phyloP scores from a whole-genome alignment of 2,888 invertebrate species.

The Amaurobius ferox region DNA sequence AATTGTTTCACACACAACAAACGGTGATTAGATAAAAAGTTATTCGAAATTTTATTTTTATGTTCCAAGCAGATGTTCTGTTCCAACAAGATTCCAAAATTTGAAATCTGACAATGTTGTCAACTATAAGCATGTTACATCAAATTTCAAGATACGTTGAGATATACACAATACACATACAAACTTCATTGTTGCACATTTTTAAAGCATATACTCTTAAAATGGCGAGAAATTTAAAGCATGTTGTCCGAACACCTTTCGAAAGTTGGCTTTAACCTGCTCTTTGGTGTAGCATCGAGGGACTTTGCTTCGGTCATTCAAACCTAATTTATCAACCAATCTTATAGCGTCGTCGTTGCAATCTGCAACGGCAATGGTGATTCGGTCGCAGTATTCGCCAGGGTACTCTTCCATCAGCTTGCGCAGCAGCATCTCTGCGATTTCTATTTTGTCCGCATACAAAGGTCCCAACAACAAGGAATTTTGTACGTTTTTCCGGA shows the following conservation, averaged over 20 bases:
- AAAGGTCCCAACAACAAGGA: slow-evolving; percentile 53
- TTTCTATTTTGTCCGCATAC: slow-evolving; percentile 49
- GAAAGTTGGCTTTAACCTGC: slow-evolving; percentile 65
- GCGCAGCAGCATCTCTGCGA: slow-evolving; percentile 40
- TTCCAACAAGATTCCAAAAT: too few species aligned
- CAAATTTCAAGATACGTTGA: too few species aligned
- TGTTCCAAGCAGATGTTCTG: too few species aligned
- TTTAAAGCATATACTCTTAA: slow-evolving; percentile 25
- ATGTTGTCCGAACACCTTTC: slow-evolving; percentile 73
- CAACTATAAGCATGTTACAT: too few species aligned
- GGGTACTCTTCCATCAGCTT: slow-evolving; percentile 47
- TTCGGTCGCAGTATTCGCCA: slow-evolving; percentile 16
- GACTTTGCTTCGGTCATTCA: slow-evolving; percentile 66
- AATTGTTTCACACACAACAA: too few species aligned
- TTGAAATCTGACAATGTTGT: too few species aligned
- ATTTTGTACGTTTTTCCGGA: slow-evolving; percentile 50
- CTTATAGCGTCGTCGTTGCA: slow-evolving; percentile 71
- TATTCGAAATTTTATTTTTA: too few species aligned
- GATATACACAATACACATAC: too few species aligned
- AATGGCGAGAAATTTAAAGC: slow-evolving; percentile 74
- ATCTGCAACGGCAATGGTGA: slow-evolving; percentile 69
- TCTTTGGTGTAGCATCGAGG: slow-evolving; percentile 70
- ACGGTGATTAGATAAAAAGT: too few species aligned
- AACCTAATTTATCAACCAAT: slow-evolving; percentile 64
- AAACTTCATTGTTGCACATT: too few species aligned